These are phyloP conservation scores for Mormyrus hasselquistii DNA, from an alignment of 2,797 vertebrate species.

Conservation along the genomic window DNA sequence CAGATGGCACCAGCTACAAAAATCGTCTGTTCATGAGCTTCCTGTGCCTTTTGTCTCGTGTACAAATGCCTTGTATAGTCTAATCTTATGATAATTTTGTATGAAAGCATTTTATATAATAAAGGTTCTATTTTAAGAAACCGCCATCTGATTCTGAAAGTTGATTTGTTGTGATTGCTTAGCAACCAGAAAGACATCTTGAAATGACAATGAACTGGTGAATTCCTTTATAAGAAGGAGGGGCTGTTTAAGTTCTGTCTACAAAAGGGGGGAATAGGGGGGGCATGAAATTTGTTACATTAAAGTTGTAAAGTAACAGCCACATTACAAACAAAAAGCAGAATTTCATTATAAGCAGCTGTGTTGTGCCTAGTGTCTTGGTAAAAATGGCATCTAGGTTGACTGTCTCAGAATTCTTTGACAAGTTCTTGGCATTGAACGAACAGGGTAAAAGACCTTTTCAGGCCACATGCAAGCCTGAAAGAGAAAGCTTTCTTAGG, in stretches of 20 bases:
- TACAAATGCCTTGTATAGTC: constrained; percentile 60
- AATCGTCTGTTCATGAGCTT: constrained; percentile 20
- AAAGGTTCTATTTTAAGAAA: constrained; percentile 74
- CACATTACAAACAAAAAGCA: not conserved
- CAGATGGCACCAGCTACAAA: constrained; percentile 7
- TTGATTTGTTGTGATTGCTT: not conserved
- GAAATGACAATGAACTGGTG: not conserved
- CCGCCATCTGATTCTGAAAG: not conserved
- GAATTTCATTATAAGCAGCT: not conserved
- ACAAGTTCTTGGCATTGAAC: not conserved
- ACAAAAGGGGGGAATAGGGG: too few species aligned
- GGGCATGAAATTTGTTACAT: not conserved
- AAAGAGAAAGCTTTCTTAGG: not conserved
- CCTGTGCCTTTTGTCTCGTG: constrained; percentile 44
- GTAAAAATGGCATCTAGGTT: not conserved
- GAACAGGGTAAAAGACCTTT: not conserved
- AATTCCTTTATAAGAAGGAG: not conserved
- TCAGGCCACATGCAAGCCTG: not conserved
- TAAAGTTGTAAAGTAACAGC: not conserved
- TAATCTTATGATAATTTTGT: constrained; percentile 63
- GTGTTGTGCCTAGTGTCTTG: not conserved
- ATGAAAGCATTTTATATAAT: constrained; percentile 70
- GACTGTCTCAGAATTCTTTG: not conserved
- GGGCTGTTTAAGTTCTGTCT: not conserved
- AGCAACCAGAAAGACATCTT: not conserved